Base-by-base conservation (phyloP, 2,888 invertebrate genomes). In the Lamproptera curius region DNA sequence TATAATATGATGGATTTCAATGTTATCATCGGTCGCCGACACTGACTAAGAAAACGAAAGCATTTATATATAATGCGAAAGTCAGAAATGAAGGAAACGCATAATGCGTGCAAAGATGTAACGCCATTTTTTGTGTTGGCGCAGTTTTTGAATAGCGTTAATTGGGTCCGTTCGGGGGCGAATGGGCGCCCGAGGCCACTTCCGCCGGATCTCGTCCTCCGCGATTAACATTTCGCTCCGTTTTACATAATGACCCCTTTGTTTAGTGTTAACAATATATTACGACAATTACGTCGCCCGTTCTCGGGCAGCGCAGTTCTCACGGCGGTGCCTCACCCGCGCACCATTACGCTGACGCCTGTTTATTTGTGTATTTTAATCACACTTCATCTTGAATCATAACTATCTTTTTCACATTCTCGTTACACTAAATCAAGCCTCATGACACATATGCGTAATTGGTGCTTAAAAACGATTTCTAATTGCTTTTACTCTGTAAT, bases 201-300 rank as follows among this genome's bases (percentile, higher is more conserved):
- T 40, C 46, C 46, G 26, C 34, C 39, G 40, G 40, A 40, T 35
- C 13, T 6, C 46, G 46, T 46, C 46, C 26, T 40, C 31, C 10
- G 42, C 37, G 31, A 37, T 46, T 47, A 23, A 37, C 42, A 31
- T 36, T 11, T 15, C 11, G 31, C 35, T 39, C 45, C 17, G 6
- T 37, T 23, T 36, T 17, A 17, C n/a, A 9, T 35, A 40, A 41
- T 36, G 46, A 16, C n/a, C 35, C 16, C 33, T 45, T 45, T 46
- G 46, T 45, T 42, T 36, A 15, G 2, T 20, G 11, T 16, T 38
- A 45, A 45, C 33, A 20, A 39, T 45, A 39, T 36, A 14, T 36
- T 34, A 34, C 34, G 17, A 34, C 34, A 13, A 42, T 42, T 17
- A 11, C 14, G 20, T 16, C 13, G 10, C 28, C 28, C 2, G 9